Evolutionary conservation across 2,113 vertebrate species (phyloP).

Genomic region (Tinamus guttatus): DNA sequence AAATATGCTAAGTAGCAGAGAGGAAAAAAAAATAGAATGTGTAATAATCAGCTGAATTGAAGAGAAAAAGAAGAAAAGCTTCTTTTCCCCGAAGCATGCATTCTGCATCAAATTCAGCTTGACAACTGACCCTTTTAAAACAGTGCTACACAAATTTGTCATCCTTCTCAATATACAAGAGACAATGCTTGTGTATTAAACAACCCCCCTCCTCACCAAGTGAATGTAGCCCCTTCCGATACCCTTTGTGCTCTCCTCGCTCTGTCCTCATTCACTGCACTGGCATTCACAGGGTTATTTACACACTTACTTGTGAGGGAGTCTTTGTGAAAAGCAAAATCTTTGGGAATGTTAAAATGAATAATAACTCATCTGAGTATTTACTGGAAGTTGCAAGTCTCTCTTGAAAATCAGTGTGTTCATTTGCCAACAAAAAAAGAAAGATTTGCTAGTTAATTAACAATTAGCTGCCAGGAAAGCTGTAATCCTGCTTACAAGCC

Average conservation of each 20-base stretch:
- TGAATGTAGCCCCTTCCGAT: background rate
- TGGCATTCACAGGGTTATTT: background rate
- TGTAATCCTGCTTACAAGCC: background rate
- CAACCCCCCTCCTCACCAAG: background rate
- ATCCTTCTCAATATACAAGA: background rate
- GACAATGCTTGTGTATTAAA: background rate
- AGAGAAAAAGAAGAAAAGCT: background rate
- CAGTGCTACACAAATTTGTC: slow-evolving; percentile 39
- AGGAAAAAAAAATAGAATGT: background rate
- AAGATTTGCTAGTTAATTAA: background rate
- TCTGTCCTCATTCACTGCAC: background rate
- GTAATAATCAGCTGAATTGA: slow-evolving; percentile 50
- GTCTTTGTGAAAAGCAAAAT: background rate
- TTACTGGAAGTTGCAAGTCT: background rate
- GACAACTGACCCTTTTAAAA: slow-evolving; percentile 70
- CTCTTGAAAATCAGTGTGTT: background rate
- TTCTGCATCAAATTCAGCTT: slow-evolving; percentile 71
- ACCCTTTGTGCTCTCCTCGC: background rate
- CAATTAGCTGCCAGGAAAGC: background rate
- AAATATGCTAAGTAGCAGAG: background rate
- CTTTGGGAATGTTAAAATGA: background rate
- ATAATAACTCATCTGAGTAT: background rate
- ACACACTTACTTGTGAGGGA: background rate
- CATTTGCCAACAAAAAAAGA: background rate
- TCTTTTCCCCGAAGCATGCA: slow-evolving; percentile 42